These are phyloP conservation scores for Miichthys miiuy DNA, from an alignment of 2,797 vertebrate species.

Conservation along the genomic window DNA sequence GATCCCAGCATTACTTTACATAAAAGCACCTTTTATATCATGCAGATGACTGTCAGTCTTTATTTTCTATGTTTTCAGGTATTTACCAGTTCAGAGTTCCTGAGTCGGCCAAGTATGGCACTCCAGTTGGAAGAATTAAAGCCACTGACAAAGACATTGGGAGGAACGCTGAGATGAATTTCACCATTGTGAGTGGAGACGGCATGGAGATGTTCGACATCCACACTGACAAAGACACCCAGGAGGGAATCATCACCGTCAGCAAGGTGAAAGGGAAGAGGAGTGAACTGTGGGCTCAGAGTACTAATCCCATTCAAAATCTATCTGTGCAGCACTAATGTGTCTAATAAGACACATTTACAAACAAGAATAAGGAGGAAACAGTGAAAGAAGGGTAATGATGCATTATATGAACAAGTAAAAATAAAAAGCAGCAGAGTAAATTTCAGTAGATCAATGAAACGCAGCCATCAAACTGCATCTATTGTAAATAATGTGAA, in stretches of 20 bases:
- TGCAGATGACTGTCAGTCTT: neutral
- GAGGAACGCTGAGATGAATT: constrained; percentile 91
- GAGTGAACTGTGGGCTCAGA: neutral
- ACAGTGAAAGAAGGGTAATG: neutral
- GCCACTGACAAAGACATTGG: constrained; percentile 91
- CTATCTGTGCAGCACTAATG: neutral
- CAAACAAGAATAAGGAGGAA: neutral
- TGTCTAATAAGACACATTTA: neutral
- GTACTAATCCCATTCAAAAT: neutral
- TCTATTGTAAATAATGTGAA: constrained; percentile 17
- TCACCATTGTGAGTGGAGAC: constrained; percentile 91
- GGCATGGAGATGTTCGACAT: constrained; percentile 92
- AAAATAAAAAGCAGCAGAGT: neutral
- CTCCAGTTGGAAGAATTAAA: constrained; percentile 88
- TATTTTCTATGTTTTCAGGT: constrained; percentile 75
- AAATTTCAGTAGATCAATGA: neutral
- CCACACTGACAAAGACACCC: constrained; percentile 90
- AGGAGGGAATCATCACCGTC: constrained; percentile 92
- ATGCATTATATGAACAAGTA: neutral
- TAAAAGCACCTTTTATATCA: neutral
- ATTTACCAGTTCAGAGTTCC: constrained; percentile 91
- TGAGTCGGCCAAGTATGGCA: constrained; percentile 86
- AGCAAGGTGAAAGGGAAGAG: constrained; percentile 88
- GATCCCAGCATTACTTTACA: neutral
- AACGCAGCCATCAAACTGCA: neutral